A percentile compares a stretch with the other conserved stretches of the same genome.
phyloP scores from a whole-genome alignment of 2,797 vertebrate genomes.

The Apodemus agrarius region DNA sequence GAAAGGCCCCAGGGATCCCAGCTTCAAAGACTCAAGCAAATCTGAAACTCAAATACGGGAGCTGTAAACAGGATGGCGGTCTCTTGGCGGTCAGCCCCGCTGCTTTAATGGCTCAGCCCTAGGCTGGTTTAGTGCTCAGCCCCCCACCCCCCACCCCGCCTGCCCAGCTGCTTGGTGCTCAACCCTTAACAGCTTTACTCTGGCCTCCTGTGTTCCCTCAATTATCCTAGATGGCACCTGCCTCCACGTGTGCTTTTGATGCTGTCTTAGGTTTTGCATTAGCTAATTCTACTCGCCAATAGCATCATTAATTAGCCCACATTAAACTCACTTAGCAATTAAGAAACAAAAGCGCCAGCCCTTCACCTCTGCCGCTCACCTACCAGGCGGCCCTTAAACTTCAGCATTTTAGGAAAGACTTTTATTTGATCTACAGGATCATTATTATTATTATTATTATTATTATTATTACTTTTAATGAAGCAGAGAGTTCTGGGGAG shows the following conservation, averaged over 20 bases:
- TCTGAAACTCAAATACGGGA: slow-evolving; percentile 66
- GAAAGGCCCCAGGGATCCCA: slow-evolving; percentile 49
- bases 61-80: slow-evolving; percentile 56
- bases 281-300: slow-evolving; percentile 65
- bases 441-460: background rate
- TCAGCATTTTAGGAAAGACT: background rate
- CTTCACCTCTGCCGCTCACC: background rate
- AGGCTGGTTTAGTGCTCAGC: background rate
- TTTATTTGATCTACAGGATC: background rate
- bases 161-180: background rate
- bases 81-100: slow-evolving; percentile 14
- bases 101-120: background rate
- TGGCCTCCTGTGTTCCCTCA: slow-evolving; percentile 29
- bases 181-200: background rate
- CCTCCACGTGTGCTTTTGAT: slow-evolving; percentile 71
- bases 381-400: background rate
- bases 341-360: slow-evolving; percentile 54
- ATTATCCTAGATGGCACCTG: slow-evolving; percentile 68
- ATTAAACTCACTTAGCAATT: slow-evolving; percentile 77
- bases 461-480: background rate
- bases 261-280: slow-evolving; percentile 47
- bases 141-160: background rate
- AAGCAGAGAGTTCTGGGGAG: background rate
- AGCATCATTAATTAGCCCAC: slow-evolving; percentile 72
- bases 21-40: slow-evolving; percentile 69